Base-by-base conservation (phyloP, 2,113 vertebrate species). In the Panthera tigris region DNA sequence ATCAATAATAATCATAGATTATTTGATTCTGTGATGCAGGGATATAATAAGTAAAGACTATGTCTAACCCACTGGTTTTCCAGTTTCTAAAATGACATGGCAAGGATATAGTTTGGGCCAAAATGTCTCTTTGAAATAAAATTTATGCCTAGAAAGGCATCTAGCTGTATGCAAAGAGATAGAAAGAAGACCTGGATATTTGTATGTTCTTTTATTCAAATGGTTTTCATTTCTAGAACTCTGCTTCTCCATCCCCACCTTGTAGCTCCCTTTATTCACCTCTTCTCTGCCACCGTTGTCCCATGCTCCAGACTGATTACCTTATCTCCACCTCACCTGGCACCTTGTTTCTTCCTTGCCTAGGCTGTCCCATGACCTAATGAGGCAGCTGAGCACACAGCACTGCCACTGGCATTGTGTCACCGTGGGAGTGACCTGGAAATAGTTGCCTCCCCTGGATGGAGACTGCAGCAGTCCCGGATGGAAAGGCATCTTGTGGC, bases 311-410 rank as follows among this genome's bases (percentile, higher is more conserved):
- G 7, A 73, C 45, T 78, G 55, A 92, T 93, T 85, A 88, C 36
- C 63, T 96, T 80, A 63, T 55, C 76, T 63, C 66, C 76, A 82
- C 15, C 50, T 96, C 90, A 92, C 79, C 87, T 65, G 45, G 91
- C 66, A 78, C n/a, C 55, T 91, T 55, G n/a, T 91, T 74, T 76
- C 74, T 93, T 91, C 73, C 55, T 76, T 71, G 82, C 33, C 79
- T 76, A 27, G 79, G 74, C 78, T 95, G 66, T 74, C 78, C 68
- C 52, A 14, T 97, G 95, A 80, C 82, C 55, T 93, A 97, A 86
- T 92, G 91, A 92, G 76, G 89, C 79, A 97, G 65, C 68, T 95
- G 93, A 98, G 91, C 69, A 55, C 57, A 63, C 29, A 89, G 48
- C 21, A 23, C 21, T 6, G 3, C 27, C 5, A n/a, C 94, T 52